Conservation (phyloP, 2,888 invertebrate species). For the Tenthredo scrophulariae region DNA sequence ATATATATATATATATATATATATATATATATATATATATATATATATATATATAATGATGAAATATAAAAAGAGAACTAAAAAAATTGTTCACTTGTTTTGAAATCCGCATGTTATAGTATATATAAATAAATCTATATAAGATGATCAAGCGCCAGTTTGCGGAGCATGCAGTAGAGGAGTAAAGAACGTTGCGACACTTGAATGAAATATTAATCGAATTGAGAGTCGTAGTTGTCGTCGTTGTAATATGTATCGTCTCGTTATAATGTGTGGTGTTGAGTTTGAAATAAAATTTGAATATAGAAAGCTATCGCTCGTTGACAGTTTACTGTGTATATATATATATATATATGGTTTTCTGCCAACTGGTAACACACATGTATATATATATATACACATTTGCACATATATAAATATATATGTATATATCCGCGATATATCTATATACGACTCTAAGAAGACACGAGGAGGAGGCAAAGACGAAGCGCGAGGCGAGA, state of each 20-base stretch:
- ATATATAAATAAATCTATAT: not conserved
- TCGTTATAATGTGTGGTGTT: not conserved
- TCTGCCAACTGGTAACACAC: not conserved
- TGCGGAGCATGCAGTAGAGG: not conserved
- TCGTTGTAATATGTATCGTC: not conserved
- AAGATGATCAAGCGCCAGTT: not conserved
- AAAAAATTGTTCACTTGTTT: not conserved
- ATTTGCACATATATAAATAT: not conserved
- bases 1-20: not conserved
- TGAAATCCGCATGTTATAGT: not conserved
- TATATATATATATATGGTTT: not conserved
- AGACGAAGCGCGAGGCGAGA: not conserved
- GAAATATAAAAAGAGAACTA: not conserved
- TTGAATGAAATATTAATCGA: constrained; percentile 45
- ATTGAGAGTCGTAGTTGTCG: not conserved
- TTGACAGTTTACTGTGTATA: constrained; percentile 20
- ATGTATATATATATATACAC: too few relatives aligned
- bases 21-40: not conserved
- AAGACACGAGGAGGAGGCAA: too few relatives aligned
- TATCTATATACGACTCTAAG: not conserved
- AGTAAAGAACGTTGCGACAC: constrained; percentile 12
- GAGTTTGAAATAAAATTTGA: constrained; percentile 38
- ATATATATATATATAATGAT: not conserved
- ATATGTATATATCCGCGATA: too few relatives aligned
- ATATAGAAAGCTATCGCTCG: constrained; percentile 47